A percentile compares a stretch with the other conserved stretches of the same genome.
Evolutionary conservation across 2,797 vertebrate genomes (phyloP).

Genomic region (Cyprinodon diabolis): DNA sequence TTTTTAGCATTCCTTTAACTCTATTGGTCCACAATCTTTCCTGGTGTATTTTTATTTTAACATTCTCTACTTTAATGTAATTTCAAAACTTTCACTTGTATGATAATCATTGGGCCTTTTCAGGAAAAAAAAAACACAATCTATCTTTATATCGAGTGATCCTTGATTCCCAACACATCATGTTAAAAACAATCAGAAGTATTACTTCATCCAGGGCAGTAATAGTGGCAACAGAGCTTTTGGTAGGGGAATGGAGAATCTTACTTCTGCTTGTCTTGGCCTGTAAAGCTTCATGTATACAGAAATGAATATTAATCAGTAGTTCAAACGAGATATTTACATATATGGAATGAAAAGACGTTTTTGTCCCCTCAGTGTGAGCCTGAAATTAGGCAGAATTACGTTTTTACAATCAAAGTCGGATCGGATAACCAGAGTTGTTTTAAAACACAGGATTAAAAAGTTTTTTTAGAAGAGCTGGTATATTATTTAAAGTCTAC

Average conservation of each 20-base stretch:
- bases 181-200: constrained; percentile 3
- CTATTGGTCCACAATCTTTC: background rate
- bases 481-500: too few species aligned
- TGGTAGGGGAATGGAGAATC: background rate
- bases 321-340: background rate
- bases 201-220: constrained; percentile 12
- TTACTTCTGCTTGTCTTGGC: background rate
- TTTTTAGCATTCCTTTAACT: too few species aligned
- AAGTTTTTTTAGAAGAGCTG: too few species aligned
- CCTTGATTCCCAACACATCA: background rate
- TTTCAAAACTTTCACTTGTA: constrained; percentile 5
- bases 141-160: constrained; percentile 4
- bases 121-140: constrained; percentile 20
- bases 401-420: background rate
- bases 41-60: background rate
- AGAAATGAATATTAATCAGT: background rate
- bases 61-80: background rate
- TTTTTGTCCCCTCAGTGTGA: background rate
- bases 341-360: background rate
- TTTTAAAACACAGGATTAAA: background rate
- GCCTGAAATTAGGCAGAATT: background rate
- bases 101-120: constrained; percentile 32
- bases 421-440: background rate
- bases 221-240: constrained; percentile 13
- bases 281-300: background rate